Percentiles rank a stretch among this genome's conserved stretches.
Conservation (phyloP, 2,113 vertebrate species). For the Pyrgilauda ruficollis region DNA sequence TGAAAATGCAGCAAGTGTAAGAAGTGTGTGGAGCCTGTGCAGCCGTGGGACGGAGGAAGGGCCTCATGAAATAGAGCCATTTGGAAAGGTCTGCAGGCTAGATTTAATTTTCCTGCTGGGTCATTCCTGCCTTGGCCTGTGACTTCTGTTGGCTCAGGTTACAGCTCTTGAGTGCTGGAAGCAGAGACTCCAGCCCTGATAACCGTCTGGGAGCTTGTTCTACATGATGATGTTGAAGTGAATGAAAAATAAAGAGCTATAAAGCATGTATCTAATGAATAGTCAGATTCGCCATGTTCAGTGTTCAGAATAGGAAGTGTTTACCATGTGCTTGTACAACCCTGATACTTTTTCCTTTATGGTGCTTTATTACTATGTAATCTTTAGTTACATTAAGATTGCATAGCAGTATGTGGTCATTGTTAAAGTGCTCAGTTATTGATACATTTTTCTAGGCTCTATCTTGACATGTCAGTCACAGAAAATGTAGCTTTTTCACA, state of each 20-base stretch:
- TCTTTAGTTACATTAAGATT: background rate
- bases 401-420: background rate
- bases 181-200: background rate
- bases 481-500: background rate
- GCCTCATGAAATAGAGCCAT: background rate
- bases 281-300: background rate
- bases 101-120: conserved; percentile 45
- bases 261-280: background rate
- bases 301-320: background rate
- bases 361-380: background rate
- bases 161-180: background rate
- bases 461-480: background rate
- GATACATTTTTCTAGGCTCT: background rate
- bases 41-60: background rate
- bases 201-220: background rate
- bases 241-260: conserved; percentile 9
- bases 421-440: background rate
- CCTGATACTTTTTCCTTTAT: background rate
- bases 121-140: conserved; percentile 50
- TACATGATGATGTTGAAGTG: background rate
- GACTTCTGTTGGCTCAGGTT: conserved; percentile 26
- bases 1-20: background rate
- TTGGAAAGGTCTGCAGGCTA: conserved; percentile 16
- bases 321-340: background rate
- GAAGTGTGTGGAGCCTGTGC: background rate